Evolutionary conservation across 30 jellyfish, hydroid and myxozoan genomes (phyloP).

Genomic region (Turritopsis dohrnii): DNA sequence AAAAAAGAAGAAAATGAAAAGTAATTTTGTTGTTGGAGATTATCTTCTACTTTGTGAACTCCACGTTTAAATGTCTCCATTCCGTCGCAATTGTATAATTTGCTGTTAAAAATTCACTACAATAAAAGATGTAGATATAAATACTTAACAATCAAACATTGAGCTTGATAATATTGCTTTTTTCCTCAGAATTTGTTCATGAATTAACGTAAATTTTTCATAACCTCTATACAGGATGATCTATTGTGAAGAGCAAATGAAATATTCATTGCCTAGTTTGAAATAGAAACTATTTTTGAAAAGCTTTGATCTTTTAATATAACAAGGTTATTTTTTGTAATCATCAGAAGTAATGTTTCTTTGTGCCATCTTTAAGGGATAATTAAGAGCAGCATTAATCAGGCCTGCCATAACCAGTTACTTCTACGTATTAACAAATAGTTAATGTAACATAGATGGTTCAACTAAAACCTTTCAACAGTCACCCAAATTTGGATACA

Average conservation of each 20-base stretch:
- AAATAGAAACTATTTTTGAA: neutral
- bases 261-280: neutral
- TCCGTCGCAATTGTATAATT: neutral
- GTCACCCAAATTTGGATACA: too few relatives aligned
- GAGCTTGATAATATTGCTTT: neutral
- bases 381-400: too few relatives aligned
- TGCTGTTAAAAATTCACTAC: neutral
- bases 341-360: too few relatives aligned
- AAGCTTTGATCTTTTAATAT: neutral
- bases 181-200: neutral
- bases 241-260: neutral
- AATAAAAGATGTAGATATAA: neutral
- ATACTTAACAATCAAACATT: neutral
- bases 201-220: neutral
- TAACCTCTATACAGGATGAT: neutral
- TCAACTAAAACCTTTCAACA: too few relatives aligned
- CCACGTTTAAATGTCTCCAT: neutral
- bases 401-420: too few relatives aligned
- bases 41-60: too few relatives aligned
- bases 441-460: too few relatives aligned
- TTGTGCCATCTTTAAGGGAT: too few relatives aligned
- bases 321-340: neutral
- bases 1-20: neutral
- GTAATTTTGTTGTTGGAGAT: too few relatives aligned
- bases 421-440: too few relatives aligned